phyloP scores from a whole-genome alignment of 1,140 invertebrate species.

The Polypedilum vanderplanki region DNA sequence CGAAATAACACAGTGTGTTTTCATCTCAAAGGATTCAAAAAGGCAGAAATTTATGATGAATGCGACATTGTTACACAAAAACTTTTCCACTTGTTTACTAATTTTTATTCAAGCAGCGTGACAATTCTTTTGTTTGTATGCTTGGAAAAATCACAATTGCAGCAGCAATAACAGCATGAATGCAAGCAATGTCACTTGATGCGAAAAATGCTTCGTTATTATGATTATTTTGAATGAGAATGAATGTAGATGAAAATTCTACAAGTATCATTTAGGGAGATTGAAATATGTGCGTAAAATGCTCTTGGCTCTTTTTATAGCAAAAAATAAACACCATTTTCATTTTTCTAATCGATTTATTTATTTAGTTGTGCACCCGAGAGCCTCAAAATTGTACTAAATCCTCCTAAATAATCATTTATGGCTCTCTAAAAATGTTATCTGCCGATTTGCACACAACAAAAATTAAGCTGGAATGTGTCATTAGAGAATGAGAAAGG shows the following conservation, averaged over 20 bases:
- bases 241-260: not conserved
- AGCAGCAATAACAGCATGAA: not conserved
- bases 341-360: no score
- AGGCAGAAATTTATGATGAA: not conserved
- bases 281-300: not conserved
- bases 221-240: not conserved
- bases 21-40: constrained; percentile 9
- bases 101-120: not conserved
- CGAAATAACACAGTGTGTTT: not conserved
- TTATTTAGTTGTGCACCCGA: no score
- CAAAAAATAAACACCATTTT: not conserved
- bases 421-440: not conserved
- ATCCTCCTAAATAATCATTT: not conserved
- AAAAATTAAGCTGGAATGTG: not conserved
- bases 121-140: not conserved
- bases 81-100: no score
- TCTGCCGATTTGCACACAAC: not conserved
- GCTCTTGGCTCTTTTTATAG: not conserved
- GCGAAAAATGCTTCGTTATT: not conserved
- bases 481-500: not conserved
- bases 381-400: not conserved
- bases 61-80: not conserved
- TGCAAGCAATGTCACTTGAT: not conserved
- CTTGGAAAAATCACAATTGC: not conserved
- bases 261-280: not conserved